These are phyloP conservation scores for Aspidiotus destructor DNA, from an alignment of 2,888 invertebrate species.

Conservation along the genomic window DNA sequence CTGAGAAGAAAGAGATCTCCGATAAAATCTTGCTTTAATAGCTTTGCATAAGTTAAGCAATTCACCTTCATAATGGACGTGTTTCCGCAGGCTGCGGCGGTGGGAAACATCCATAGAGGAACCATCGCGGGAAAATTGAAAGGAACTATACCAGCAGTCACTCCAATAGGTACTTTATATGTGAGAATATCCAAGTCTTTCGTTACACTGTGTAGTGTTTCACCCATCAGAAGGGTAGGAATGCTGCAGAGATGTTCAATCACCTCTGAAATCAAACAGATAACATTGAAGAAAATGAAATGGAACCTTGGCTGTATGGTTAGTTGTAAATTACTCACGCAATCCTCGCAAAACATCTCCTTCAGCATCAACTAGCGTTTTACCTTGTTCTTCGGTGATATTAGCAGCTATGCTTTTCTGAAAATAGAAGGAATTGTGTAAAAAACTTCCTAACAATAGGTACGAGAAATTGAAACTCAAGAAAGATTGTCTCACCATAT, in stretches of 20 bases:
- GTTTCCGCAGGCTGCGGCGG: constrained; percentile 83
- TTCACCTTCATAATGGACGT: constrained; percentile 70
- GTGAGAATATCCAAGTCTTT: constrained; percentile 96
- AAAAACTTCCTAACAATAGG: background rate
- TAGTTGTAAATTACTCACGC: constrained; percentile 56
- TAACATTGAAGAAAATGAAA: background rate
- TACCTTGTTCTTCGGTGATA: constrained; percentile 94
- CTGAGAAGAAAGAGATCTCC: constrained; percentile 39
- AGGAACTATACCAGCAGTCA: constrained; percentile 90
- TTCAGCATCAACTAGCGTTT: constrained; percentile 92
- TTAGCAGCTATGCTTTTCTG: constrained; percentile 73
- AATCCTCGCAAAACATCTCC: constrained; percentile 95
- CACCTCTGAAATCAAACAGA: constrained; percentile 55
- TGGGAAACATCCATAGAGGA: constrained; percentile 90
- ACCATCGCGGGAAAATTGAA: constrained; percentile 99
- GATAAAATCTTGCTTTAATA: too few relatives aligned
- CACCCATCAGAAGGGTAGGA: constrained; percentile 84
- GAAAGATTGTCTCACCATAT: constrained; percentile 50
- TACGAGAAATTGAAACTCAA: background rate
- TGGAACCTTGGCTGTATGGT: too few relatives aligned
- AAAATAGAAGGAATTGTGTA: background rate
- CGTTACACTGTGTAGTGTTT: constrained; percentile 70
- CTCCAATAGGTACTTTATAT: constrained; percentile 83
- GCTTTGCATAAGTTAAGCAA: too few relatives aligned
- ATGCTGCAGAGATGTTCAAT: constrained; percentile 95